phyloP scores from a whole-genome alignment of 2,113 vertebrate species.

The Nasalis larvatus region DNA sequence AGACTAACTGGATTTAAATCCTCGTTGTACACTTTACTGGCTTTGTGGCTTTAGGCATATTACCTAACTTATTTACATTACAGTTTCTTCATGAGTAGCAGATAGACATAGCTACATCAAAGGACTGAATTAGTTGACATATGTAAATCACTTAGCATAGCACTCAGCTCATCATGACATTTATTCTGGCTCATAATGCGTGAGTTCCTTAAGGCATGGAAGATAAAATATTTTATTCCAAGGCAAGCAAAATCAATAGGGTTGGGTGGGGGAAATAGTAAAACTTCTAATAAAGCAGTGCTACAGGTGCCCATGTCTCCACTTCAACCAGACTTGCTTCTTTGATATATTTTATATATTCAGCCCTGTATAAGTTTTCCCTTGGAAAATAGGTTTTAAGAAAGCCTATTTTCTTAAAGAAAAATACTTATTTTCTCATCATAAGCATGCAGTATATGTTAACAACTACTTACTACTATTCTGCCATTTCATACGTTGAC shows the following conservation, averaged over 20 bases:
- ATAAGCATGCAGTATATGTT: not conserved
- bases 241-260: not conserved
- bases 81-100: not conserved
- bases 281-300: not conserved
- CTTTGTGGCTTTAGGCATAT: not conserved
- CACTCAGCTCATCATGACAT: not conserved
- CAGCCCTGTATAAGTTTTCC: not conserved
- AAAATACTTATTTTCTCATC: not conserved
- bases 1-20: not conserved
- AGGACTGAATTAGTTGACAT: not conserved
- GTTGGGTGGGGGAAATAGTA: not conserved
- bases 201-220: not conserved
- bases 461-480: not conserved
- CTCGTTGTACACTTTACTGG: not conserved
- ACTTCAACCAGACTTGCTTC: not conserved
- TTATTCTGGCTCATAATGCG: not conserved
- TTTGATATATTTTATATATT: not conserved
- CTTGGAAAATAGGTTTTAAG: not conserved
- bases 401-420: not conserved
- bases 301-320: not conserved
- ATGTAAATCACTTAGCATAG: not conserved
- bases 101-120: not conserved
- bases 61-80: not conserved
- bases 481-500: not conserved
- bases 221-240: conserved; percentile 25